Base-by-base conservation (phyloP, 2,113 vertebrate species). In the Bujurquina vittata region DNA sequence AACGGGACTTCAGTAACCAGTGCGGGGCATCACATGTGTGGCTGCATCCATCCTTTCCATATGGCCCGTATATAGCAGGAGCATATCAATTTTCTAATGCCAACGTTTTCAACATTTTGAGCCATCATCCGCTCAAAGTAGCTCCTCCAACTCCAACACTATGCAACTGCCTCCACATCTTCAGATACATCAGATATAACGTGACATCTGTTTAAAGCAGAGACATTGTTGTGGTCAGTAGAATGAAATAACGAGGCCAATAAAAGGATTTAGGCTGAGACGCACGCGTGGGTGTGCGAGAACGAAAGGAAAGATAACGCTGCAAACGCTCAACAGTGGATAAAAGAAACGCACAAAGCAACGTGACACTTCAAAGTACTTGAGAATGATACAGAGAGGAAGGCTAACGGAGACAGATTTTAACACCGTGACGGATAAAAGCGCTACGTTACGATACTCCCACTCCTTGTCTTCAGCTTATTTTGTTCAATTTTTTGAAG, bases 341-440 rank as follows among this genome's bases (percentile, higher is more conserved):
- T 88, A 56, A 85, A 88, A 90, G 88, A 80, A 59, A 75, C 59
- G 29, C 56, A 61, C 54, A 80, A 79, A 69, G 60, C 29, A 35
- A 75, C 58, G 59, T 33, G 85, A 86, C 87, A 89, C 76, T 79
- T 86, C 79, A 86, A 77, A 88, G 79, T 26, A 10, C 3, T 5
- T 18, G 40, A 40, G 43, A 29, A 46, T 6, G 63, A 77, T 22
- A 76, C 78, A 23, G 62, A 76, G 67, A 60, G 17, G 29, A 80
- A 22, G 72, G 7, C 33, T 40, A 81, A 85, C 37, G 10, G 58
- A 79, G 56, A 62, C 52, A 76, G 57, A 57, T 60, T 80, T 83
- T 18, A 63, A 62, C 73, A 81, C 74, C 49, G 23, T 29, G 88
- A 83, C 75, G 69, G 73, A 89, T 80, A 73, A 82, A 87, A 89